A percentile compares a stretch with the other conserved stretches of the same genome.
Evolutionary conservation across 2,888 invertebrate species (phyloP).

Genomic region (Drosophila yooni): DNA sequence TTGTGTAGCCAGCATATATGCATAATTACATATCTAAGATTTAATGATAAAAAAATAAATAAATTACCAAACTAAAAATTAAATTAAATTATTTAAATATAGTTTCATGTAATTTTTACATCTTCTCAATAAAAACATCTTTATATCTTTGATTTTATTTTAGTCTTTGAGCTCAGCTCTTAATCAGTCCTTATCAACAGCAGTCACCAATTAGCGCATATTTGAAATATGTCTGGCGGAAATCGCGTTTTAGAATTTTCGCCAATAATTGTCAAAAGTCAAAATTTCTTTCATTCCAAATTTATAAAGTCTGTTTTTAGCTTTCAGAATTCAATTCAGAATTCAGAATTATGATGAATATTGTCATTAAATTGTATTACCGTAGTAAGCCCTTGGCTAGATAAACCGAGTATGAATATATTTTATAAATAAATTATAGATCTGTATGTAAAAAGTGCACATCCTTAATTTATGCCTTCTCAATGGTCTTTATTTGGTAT

Average conservation of each 20-base stretch:
- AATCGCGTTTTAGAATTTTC: no score
- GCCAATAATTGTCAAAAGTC: no score
- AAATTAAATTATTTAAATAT: not conserved
- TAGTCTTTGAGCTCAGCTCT: no score
- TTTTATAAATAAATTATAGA: not conserved
- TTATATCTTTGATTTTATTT: not conserved
- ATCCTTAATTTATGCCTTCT: not conserved
- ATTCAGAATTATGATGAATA: not conserved
- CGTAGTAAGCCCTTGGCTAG: not conserved
- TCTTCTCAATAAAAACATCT: not conserved
- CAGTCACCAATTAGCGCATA: no score
- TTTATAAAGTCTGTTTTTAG: no score
- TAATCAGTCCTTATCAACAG: no score
- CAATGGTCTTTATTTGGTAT: not conserved
- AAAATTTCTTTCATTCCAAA: no score
- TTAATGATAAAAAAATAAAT: not conserved
- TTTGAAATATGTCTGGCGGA: no score
- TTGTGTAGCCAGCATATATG: not conserved
- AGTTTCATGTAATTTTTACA: not conserved
- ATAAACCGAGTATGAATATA: not conserved
- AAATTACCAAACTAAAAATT: not conserved
- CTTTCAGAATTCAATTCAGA: no score
- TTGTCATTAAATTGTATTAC: not conserved
- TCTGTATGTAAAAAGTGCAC: not conserved
- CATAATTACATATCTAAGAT: not conserved